Conservation (phyloP, 92 coral and sea anemone species). For the Phenganax stokvisi region DNA sequence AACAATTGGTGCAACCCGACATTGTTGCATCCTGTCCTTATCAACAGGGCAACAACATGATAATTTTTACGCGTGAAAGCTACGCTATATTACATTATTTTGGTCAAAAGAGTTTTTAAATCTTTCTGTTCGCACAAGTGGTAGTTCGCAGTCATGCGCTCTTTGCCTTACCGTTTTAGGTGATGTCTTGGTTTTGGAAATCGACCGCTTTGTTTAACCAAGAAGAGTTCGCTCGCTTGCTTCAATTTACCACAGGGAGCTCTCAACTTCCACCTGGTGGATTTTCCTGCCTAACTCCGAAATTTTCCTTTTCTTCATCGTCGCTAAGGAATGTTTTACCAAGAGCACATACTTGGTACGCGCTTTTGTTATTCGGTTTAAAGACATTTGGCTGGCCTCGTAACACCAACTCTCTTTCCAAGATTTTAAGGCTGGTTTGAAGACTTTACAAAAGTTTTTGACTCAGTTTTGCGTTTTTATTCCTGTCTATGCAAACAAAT, state of each 20-base stretch:
- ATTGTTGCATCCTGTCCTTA: too few relatives aligned
- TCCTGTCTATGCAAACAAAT: too few relatives aligned
- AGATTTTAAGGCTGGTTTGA: too few relatives aligned
- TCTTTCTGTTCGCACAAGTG: too few relatives aligned
- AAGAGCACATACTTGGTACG: conserved; percentile 90
- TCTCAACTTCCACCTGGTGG: conserved; percentile 99
- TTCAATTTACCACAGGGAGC: conserved; percentile 91
- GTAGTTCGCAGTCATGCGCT: neutral
- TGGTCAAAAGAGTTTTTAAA: too few relatives aligned
- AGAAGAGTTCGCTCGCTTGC: conserved; percentile 85
- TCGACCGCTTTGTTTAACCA: conserved; percentile 80
- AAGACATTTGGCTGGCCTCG: neutral
- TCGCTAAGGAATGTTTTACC: conserved; percentile 62
- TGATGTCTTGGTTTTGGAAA: conserved; percentile 87
- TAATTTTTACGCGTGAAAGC: too few relatives aligned
- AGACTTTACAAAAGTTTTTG: too few relatives aligned
- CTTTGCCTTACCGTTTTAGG: conserved; percentile 40
- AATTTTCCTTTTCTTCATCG: conserved; percentile 61
- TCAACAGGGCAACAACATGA: too few relatives aligned
- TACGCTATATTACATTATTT: too few relatives aligned
- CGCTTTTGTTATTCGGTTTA: neutral
- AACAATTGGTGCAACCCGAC: too few relatives aligned
- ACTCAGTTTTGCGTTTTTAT: too few relatives aligned
- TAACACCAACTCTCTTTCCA: too few relatives aligned
- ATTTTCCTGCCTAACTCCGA: conserved; percentile 77